phyloP scores from a whole-genome alignment of 1,140 invertebrate genomes.

The Olivierus martensii region DNA sequence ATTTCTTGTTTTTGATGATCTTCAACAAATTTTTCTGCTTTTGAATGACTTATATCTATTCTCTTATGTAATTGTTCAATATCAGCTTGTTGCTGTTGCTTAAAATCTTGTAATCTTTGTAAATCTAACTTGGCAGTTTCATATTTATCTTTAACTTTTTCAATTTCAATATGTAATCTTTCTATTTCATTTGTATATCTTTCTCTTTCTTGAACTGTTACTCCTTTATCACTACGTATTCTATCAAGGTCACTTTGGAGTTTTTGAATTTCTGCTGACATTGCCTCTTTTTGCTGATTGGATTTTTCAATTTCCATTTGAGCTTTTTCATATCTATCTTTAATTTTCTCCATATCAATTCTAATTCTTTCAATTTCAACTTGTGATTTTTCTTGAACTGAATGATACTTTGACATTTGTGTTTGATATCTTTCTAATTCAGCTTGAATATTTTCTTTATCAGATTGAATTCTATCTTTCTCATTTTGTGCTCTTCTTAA shows the following conservation, averaged over 20 bases:
- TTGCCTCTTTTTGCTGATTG: slow-evolving; percentile 39
- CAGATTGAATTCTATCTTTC: slow-evolving; percentile 48
- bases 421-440: slow-evolving; percentile 61
- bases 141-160: slow-evolving; percentile 42
- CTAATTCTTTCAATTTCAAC: slow-evolving; percentile 59
- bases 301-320: slow-evolving; percentile 58
- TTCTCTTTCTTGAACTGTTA: slow-evolving; percentile 24
- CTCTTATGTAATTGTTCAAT: slow-evolving; percentile 33
- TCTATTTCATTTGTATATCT: slow-evolving; percentile 21
- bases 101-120: slow-evolving; percentile 15
- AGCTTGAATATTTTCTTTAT: slow-evolving; percentile 56
- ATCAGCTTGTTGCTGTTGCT: slow-evolving; percentile 19
- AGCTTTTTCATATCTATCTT: slow-evolving; percentile 67
- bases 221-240: slow-evolving; percentile 12
- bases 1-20: slow-evolving; percentile 66
- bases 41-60: slow-evolving; percentile 55
- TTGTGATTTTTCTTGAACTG: slow-evolving; percentile 60
- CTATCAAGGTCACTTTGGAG: slow-evolving; percentile 17
- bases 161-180: slow-evolving; percentile 45
- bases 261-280: slow-evolving; percentile 43
- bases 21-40: slow-evolving; percentile 58
- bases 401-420: slow-evolving; percentile 56
- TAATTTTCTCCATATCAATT: slow-evolving; percentile 71
- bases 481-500: slow-evolving; percentile 64
- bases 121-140: slow-evolving; percentile 18